Evolutionary conservation across 2,888 invertebrate species (phyloP), one percentile per base, ranked within the genome.

Genomic region (Pyrrhosoma nymphula): DNA sequence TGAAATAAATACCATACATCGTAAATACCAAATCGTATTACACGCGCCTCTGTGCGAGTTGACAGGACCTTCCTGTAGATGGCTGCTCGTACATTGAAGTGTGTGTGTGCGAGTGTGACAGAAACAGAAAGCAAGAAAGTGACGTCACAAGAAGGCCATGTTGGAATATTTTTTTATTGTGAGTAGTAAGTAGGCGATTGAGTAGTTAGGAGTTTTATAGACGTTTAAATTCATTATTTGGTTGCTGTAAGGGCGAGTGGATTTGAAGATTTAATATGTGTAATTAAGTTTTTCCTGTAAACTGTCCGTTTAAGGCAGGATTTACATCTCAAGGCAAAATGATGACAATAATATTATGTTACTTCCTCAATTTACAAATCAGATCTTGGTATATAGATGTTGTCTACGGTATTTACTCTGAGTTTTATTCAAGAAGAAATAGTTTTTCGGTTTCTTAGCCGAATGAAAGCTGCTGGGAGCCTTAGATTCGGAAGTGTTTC

Each of bases 321-420:
- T n/a, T 47, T 35, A 93, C 26, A 26, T 69, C 47, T 47, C 69
- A n/a, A 39, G 69, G 63, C 93, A 93, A 93, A 93, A 93, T 93
- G 93, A 93, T 93, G 93, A 93, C 93, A 93, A 93, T 93, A 93
- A 93, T 69, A 93, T 93, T 93, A 69, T 93, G 93, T 93, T 93
- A 75, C 93, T 93, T 93, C 93, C 93, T 69, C 93, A 93, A 93
- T 93, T 69, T 55, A 63, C 93, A 3, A 93, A 69, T 47, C 39
- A 39, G 93, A 63, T 93, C 47, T 75, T n/a, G 93, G 93, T 56
- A 14, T 55, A 93, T 69, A 93, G 69, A n/a, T 93, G 39, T 69
- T 60, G 39, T 69, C 18, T 69, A n/a, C n/a, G 69, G 69, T 35
- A 18, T 3, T 47, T 26, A 69, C 69, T 39, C n/a, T 69, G 93